These are phyloP conservation scores for Sinohyriopsis cumingii DNA, from an alignment of 2,888 invertebrate species.

Conservation along the genomic window DNA sequence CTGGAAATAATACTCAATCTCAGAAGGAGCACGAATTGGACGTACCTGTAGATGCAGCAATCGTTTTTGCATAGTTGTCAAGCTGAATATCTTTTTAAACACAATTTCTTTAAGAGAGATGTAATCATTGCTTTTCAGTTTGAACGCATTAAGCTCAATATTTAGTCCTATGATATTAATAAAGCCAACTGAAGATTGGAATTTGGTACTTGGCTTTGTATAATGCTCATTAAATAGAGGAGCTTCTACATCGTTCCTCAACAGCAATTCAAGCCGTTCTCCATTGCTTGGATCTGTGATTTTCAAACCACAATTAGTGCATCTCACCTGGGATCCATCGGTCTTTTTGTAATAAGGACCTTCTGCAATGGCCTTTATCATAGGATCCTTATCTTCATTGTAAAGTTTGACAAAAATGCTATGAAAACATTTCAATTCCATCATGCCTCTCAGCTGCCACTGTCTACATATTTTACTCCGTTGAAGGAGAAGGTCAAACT, in stretches of 20 bases:
- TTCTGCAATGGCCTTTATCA: slow-evolving; percentile 4
- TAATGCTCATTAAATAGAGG: background rate
- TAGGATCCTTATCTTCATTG: background rate
- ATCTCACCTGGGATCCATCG: slow-evolving; percentile 3
- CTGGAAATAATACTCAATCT: slow-evolving; percentile 6
- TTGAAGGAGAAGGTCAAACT: slow-evolving; percentile 8
- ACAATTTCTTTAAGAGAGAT: slow-evolving; percentile 6
- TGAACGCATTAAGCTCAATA: slow-evolving; percentile 7
- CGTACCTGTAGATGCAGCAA: slow-evolving; percentile 2
- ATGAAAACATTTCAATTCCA: slow-evolving; percentile 1
- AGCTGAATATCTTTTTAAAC: background rate
- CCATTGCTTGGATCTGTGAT: background rate
- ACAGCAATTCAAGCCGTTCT: background rate
- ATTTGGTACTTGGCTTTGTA: background rate
- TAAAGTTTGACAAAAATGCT: background rate
- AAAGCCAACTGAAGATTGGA: background rate
- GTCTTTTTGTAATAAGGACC: slow-evolving; percentile 1
- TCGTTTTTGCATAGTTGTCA: background rate
- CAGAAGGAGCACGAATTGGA: slow-evolving; percentile 5
- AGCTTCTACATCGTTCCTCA: background rate
- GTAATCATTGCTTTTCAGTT: slow-evolving; percentile 3
- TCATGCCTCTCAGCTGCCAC: slow-evolving; percentile 1
- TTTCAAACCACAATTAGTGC: slow-evolving; percentile 11
- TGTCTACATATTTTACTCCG: background rate
- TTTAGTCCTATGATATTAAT: slow-evolving; percentile 2